Evolutionary conservation across 2,113 vertebrate species (phyloP).

Genomic region (Choloepus hoffmanni): DNA sequence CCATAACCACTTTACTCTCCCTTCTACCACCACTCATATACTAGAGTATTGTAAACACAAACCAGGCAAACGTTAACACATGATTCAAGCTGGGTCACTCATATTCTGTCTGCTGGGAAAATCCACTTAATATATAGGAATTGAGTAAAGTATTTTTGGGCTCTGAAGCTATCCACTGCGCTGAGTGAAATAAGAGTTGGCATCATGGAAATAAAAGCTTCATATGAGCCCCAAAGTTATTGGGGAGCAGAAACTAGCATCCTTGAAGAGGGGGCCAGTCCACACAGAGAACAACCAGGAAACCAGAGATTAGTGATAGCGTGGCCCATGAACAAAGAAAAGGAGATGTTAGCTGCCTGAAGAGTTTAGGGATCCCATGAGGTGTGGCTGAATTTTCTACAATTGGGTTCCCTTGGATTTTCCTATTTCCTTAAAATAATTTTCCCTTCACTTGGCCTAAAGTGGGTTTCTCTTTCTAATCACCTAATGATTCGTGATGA

Average conservation of each 20-base stretch:
- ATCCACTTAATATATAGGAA: neutral
- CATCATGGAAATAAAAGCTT: neutral
- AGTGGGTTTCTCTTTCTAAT: neutral
- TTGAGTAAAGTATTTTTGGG: neutral
- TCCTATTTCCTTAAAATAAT: slow-evolving; percentile 13
- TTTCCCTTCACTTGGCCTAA: neutral
- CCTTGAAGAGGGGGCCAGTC: neutral
- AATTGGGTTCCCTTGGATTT: neutral
- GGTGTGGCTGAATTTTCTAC: neutral
- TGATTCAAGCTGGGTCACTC: neutral
- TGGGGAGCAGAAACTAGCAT: neutral
- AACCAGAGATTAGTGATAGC: neutral
- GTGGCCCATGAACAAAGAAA: neutral
- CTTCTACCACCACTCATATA: no score
- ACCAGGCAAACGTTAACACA: neutral
- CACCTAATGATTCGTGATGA: neutral
- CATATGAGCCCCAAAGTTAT: neutral
- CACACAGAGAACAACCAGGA: neutral
- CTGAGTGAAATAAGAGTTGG: neutral
- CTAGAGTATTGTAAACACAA: no score
- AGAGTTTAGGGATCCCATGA: neutral
- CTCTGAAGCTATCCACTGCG: neutral
- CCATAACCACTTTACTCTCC: no score
- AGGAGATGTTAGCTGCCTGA: neutral
- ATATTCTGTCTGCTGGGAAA: neutral